Percentiles rank a stretch among this genome's conserved stretches.
These are phyloP conservation scores for Rhinella marina DNA, from an alignment of 2,797 vertebrate genomes.

Conservation along the genomic window DNA sequence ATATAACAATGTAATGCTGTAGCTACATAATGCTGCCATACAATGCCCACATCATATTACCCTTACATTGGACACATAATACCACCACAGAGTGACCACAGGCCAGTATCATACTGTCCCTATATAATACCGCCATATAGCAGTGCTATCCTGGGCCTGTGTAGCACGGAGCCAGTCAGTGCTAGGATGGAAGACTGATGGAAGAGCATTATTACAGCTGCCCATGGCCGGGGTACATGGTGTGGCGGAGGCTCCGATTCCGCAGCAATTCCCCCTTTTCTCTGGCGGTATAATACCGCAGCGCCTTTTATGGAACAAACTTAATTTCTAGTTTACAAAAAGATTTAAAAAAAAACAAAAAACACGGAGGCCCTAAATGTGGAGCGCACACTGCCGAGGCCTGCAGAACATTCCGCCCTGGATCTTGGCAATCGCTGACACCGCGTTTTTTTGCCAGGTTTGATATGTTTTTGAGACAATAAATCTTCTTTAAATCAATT, in stretches of 20 bases:
- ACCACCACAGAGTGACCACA: too few species aligned
- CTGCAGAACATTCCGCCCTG: neutral
- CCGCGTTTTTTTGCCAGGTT: neutral
- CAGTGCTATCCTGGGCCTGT: neutral
- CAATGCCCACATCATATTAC: too few species aligned
- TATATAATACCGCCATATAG: neutral
- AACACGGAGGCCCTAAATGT: too few species aligned
- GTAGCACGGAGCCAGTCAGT: too few species aligned
- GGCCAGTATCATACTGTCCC: too few species aligned
- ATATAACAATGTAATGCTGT: too few species aligned
- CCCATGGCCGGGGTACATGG: too few species aligned
- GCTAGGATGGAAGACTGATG: too few species aligned
- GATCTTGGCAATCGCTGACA: neutral
- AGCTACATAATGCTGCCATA: too few species aligned
- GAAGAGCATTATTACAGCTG: too few species aligned
- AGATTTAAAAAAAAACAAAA: neutral
- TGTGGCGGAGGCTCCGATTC: neutral
- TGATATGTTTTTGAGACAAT: slow-evolving; percentile 41
- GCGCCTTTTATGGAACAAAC: neutral
- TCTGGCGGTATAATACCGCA: neutral
- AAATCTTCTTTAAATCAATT: slow-evolving; percentile 55
- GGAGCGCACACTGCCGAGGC: neutral
- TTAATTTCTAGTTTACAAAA: neutral
- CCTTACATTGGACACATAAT: too few species aligned
- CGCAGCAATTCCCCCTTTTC: neutral